These are phyloP conservation scores for Laticauda colubrina DNA, from an alignment of 2,113 vertebrate genomes.

Conservation along the genomic window DNA sequence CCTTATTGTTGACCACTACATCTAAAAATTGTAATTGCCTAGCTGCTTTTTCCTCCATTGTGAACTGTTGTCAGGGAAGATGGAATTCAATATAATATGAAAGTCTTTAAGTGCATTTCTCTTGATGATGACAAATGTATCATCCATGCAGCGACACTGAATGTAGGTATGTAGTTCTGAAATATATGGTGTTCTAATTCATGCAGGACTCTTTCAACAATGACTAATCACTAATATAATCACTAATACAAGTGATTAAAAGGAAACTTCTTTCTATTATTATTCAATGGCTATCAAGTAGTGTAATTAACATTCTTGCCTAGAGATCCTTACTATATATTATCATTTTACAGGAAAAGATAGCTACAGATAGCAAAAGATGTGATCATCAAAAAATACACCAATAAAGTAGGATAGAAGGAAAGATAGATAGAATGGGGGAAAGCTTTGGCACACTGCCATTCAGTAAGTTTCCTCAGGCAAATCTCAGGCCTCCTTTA, in stretches of 20 bases:
- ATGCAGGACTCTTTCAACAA: background rate
- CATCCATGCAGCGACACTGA: background rate
- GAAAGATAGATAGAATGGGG: background rate
- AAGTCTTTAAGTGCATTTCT: background rate
- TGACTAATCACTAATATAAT: background rate
- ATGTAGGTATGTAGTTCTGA: background rate
- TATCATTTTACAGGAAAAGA: background rate
- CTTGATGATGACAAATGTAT: background rate
- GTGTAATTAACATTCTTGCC: background rate
- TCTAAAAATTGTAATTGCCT: background rate
- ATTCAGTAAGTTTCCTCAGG: background rate
- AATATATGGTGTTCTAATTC: background rate
- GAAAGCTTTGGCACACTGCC: background rate
- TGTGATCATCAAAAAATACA: background rate
- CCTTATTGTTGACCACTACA: background rate
- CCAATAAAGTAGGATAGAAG: background rate
- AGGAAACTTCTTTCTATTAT: background rate
- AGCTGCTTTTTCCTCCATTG: background rate
- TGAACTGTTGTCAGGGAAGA: background rate
- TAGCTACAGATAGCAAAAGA: background rate
- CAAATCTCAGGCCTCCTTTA: background rate
- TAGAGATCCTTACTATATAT: background rate
- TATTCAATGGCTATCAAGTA: background rate
- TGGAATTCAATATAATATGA: background rate
- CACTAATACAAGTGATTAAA: slow-evolving; percentile 23